These are phyloP conservation scores for Heliothis subflexa DNA, from an alignment of 1,140 invertebrate species.

Conservation along the genomic window DNA sequence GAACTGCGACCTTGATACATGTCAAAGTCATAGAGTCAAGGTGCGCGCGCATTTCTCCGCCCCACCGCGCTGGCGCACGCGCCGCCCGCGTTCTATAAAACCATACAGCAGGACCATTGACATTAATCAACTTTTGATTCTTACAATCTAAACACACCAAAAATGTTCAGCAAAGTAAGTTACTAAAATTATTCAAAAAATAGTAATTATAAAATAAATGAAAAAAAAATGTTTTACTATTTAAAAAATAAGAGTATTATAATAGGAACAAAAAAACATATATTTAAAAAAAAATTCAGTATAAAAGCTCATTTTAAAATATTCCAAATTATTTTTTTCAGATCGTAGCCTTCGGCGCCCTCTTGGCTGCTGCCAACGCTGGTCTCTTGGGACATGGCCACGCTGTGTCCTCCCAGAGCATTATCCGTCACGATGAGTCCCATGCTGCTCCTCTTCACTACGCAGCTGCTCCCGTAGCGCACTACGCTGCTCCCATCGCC, in stretches of 20 bases:
- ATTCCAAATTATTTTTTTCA: not conserved
- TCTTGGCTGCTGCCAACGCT: slow-evolving; percentile 65
- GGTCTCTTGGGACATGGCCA: slow-evolving; percentile 58
- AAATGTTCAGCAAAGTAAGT: slow-evolving; percentile 81
- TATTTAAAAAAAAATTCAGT: not conserved
- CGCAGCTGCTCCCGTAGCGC: slow-evolving; percentile 24
- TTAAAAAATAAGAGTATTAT: too few species aligned
- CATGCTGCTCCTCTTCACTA: slow-evolving; percentile 52
- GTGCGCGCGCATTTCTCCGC: slow-evolving; percentile 72
- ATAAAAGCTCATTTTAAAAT: not conserved
- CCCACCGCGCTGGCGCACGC: slow-evolving; percentile 57
- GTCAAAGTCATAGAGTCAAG: slow-evolving; percentile 75
- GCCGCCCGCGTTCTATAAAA: slow-evolving; percentile 73
- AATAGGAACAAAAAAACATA: too few species aligned
- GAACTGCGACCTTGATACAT: slow-evolving; percentile 63
- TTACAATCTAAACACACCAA: slow-evolving; percentile 62
- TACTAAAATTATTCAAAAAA: slow-evolving; percentile 9
- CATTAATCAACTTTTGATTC: slow-evolving; percentile 71
- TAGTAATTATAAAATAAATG: not conserved
- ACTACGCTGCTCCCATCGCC: slow-evolving; percentile 33
- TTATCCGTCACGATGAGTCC: slow-evolving; percentile 65
- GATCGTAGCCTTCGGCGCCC: slow-evolving; percentile 55
- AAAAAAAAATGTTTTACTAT: not conserved
- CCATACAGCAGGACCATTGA: slow-evolving; percentile 68
- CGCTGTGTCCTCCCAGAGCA: slow-evolving; percentile 73